These are phyloP conservation scores for Selene dorsalis DNA, from an alignment of 2,797 vertebrate genomes.

Conservation along the genomic window DNA sequence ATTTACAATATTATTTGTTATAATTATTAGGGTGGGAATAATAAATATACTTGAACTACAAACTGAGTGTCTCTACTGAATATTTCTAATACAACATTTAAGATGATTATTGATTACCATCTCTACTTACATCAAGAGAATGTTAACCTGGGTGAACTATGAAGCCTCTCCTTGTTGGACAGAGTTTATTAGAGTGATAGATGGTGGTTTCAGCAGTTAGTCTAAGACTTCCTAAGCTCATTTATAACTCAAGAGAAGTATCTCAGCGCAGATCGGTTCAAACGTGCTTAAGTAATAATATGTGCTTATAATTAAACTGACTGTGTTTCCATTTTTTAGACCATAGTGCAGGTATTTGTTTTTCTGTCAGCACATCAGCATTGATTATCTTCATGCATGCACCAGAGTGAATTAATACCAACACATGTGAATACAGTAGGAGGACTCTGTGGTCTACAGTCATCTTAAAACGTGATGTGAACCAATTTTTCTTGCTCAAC, in stretches of 20 bases:
- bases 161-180: no score
- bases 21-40: neutral
- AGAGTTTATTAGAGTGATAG: neutral
- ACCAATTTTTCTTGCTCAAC: neutral
- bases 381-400: constrained; percentile 13
- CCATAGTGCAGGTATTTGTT: constrained; percentile 11
- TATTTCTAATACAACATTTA: neutral
- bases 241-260: no score
- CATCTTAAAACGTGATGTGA: neutral
- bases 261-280: neutral
- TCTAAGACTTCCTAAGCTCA: neutral
- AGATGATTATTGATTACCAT: neutral
- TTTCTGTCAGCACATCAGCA: constrained; percentile 3
- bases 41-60: neutral
- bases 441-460: constrained; percentile 5
- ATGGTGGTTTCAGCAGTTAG: neutral
- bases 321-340: neutral
- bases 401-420: constrained; percentile 32
- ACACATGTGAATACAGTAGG: constrained; percentile 20
- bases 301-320: neutral
- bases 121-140: neutral
- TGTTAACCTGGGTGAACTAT: neutral
- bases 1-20: neutral
- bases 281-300: neutral
- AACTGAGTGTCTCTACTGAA: neutral